Evolutionary conservation across 2,888 invertebrate genomes (phyloP).

Genomic region (Bombylius discolor): DNA sequence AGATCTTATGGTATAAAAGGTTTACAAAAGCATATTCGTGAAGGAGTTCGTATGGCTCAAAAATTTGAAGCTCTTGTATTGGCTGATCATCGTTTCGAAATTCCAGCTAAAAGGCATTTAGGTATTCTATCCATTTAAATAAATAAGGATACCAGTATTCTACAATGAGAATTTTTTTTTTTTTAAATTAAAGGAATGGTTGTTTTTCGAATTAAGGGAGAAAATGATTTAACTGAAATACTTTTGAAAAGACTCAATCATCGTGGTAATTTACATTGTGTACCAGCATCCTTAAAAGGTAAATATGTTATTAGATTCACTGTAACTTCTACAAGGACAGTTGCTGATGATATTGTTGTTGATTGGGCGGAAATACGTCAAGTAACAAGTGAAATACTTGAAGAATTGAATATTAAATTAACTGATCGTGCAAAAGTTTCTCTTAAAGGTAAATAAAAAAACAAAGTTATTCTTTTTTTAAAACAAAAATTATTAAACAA

Average conservation of each 20-base stretch:
- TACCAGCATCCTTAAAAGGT: constrained; percentile 84
- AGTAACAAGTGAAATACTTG: constrained; percentile 57
- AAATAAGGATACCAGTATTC: not conserved
- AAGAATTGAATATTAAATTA: constrained; percentile 45
- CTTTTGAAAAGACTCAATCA: constrained; percentile 77
- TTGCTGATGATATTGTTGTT: constrained; percentile 57
- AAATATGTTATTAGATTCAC: constrained; percentile 83
- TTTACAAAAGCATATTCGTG: constrained; percentile 82
- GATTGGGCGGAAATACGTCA: constrained; percentile 80
- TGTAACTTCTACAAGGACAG: constrained; percentile 78
- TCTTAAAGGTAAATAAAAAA: constrained; percentile 50
- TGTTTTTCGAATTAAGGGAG: constrained; percentile 74
- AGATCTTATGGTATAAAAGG: constrained; percentile 84
- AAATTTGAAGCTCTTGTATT: constrained; percentile 78
- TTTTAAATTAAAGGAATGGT: constrained; percentile 54
- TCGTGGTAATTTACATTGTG: constrained; percentile 81
- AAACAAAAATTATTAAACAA: not conserved
- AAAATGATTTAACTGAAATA: constrained; percentile 77
- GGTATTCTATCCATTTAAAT: constrained; percentile 15
- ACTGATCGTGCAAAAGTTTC: constrained; percentile 52
- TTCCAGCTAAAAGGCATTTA: constrained; percentile 74
- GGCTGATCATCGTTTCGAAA: constrained; percentile 77
- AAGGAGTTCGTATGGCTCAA: constrained; percentile 79
- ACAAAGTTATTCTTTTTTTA: not conserved
- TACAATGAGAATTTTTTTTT: not conserved